A percentile compares a stretch with the other conserved stretches of the same genome.
phyloP scores from a whole-genome alignment of 2,797 vertebrate species.

The Galagoides demidoff region DNA sequence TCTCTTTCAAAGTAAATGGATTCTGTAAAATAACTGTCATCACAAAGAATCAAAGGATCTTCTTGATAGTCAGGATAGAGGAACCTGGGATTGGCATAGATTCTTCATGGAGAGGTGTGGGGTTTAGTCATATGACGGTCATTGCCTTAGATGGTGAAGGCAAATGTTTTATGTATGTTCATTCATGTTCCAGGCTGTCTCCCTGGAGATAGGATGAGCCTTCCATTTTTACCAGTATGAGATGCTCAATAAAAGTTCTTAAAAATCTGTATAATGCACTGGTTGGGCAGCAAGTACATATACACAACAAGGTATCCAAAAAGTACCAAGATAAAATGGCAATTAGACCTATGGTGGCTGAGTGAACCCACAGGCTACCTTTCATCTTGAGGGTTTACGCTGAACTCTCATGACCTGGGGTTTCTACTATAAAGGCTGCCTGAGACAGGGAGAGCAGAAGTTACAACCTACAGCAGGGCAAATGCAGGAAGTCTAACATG shows the following conservation, averaged over 20 bases:
- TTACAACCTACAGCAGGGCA: background rate
- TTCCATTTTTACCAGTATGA: conserved; percentile 7
- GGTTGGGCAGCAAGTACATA: background rate
- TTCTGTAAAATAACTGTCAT: background rate
- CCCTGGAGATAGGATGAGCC: background rate
- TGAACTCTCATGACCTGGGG: background rate
- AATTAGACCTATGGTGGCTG: background rate
- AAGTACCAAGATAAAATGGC: background rate
- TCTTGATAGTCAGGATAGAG: background rate
- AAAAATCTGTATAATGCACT: background rate
- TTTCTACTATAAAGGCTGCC: background rate
- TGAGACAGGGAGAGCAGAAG: background rate
- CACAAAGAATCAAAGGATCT: conserved; percentile 3
- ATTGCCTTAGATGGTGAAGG: background rate
- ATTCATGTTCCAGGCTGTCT: background rate
- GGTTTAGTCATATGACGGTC: background rate
- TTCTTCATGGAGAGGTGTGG: background rate
- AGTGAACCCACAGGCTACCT: background rate
- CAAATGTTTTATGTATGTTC: background rate
- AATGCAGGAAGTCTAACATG: background rate
- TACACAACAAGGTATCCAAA: background rate
- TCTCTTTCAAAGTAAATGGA: conserved; percentile 30
- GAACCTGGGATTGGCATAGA: background rate
- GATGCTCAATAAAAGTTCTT: background rate
- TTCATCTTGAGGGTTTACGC: background rate